Percentiles rank a stretch among this genome's conserved stretches.
Evolutionary conservation across 2,888 invertebrate genomes (phyloP).

Genomic region (Eupithecia pulchellata): DNA sequence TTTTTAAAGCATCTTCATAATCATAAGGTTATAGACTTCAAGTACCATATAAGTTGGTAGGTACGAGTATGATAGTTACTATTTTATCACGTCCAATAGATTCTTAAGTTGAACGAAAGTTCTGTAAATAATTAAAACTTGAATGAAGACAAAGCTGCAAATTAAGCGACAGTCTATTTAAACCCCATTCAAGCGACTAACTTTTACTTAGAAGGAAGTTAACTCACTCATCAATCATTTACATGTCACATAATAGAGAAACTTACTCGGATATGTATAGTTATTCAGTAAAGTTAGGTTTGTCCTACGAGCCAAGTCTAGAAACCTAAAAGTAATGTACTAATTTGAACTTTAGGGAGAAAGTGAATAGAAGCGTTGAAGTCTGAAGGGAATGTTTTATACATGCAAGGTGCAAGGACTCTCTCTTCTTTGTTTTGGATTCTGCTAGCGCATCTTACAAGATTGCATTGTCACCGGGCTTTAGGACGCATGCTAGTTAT

Average conservation of each 20-base stretch:
- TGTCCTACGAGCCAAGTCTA: slow-evolving; percentile 44
- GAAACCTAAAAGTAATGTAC: slow-evolving; percentile 14
- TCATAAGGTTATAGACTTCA: no score
- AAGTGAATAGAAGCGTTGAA: slow-evolving; percentile 15
- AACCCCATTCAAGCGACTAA: slow-evolving; percentile 17
- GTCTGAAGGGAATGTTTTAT: slow-evolving; percentile 32
- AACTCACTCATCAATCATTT: slow-evolving; percentile 41
- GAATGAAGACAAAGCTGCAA: neutral
- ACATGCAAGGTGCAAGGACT: slow-evolving; percentile 66
- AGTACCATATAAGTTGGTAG: no score
- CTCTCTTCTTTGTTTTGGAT: slow-evolving; percentile 62
- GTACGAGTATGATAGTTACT: no score
- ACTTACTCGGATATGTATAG: slow-evolving; percentile 42
- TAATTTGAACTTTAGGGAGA: slow-evolving; percentile 19
- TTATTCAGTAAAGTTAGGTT: slow-evolving; percentile 35
- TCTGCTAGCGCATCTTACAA: slow-evolving; percentile 31
- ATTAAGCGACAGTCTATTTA: slow-evolving; percentile 6
- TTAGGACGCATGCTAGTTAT: neutral
- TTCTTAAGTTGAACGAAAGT: neutral
- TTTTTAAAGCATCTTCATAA: neutral
- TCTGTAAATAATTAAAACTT: neutral
- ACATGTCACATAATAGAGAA: slow-evolving; percentile 46
- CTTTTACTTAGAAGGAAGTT: slow-evolving; percentile 21
- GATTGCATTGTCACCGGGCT: neutral
- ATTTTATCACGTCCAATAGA: neutral